These are phyloP conservation scores for Ceratina japonica DNA, from an alignment of 1,140 invertebrate species.

Conservation along the genomic window DNA sequence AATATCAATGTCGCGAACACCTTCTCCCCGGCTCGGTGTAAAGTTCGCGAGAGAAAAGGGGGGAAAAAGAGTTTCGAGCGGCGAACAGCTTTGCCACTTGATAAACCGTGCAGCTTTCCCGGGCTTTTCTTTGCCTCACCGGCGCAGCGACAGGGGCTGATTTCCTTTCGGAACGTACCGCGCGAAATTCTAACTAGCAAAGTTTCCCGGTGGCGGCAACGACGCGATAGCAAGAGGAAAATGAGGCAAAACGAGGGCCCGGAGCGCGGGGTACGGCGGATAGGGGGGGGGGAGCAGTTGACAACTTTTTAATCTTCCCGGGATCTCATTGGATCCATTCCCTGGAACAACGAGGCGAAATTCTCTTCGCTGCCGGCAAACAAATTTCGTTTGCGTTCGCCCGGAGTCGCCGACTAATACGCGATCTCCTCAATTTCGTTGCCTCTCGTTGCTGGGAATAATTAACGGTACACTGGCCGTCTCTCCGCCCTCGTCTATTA, in stretches of 20 bases:
- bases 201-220: constrained; percentile 54
- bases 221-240: constrained; percentile 46
- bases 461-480: neutral
- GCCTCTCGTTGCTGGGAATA: constrained; percentile 9
- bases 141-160: constrained; percentile 42
- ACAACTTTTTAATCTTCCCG: constrained; percentile 70
- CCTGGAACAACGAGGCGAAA: constrained; percentile 60
- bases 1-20: neutral
- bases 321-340: constrained; percentile 64
- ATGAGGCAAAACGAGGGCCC: constrained; percentile 17
- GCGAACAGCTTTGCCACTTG: constrained; percentile 38
- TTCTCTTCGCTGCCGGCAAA: constrained; percentile 54
- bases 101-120: constrained; percentile 50
- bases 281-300: constrained; percentile 58
- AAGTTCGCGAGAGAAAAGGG: neutral
- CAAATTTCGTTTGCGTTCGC: constrained; percentile 58
- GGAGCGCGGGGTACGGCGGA: neutral
- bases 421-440: constrained; percentile 20
- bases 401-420: constrained; percentile 41
- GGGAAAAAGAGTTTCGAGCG: neutral
- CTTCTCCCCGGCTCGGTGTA: neutral
- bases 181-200: constrained; percentile 67
- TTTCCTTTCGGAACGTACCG: constrained; percentile 62
- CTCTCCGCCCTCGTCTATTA: neutral
- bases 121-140: constrained; percentile 53